Conservation (phyloP, 2,888 invertebrate species). For the Synergus itoensis region DNA sequence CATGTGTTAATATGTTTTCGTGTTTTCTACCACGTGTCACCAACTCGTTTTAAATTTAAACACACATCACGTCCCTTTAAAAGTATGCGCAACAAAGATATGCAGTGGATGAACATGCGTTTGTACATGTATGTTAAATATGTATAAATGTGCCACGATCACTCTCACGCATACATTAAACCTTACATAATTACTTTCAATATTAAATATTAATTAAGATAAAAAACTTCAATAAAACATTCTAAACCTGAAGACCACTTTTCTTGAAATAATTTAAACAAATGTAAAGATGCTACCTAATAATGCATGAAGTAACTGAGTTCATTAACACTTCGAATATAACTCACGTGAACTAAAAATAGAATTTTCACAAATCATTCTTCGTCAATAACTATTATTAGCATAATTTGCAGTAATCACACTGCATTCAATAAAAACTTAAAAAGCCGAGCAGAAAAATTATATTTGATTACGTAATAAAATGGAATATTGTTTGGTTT, state of each 20-base stretch:
- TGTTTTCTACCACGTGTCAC: constrained; percentile 4
- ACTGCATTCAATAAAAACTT: neutral
- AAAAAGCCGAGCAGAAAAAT: too few relatives aligned
- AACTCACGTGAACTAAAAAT: constrained; percentile 38
- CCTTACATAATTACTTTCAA: neutral
- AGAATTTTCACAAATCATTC: constrained; percentile 21
- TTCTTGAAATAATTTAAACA: too few relatives aligned
- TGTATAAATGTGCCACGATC: neutral
- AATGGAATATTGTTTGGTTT: too few relatives aligned
- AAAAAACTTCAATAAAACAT: neutral
- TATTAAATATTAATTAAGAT: too few relatives aligned
- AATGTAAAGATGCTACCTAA: neutral
- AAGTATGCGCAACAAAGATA: constrained; percentile 6
- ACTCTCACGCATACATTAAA: neutral
- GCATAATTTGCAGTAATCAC: neutral
- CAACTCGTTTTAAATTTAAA: neutral
- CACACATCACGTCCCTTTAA: neutral
- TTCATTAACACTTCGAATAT: constrained; percentile 11
- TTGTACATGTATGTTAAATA: neutral
- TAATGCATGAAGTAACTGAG: constrained; percentile 1
- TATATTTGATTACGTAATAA: too few relatives aligned
- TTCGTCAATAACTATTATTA: neutral
- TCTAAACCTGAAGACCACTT: neutral
- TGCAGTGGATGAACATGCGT: neutral
- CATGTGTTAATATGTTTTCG: constrained; percentile 1